Evolutionary conservation across 1,140 invertebrate genomes (phyloP).

Genomic region (Aphelenchoides besseyi): DNA sequence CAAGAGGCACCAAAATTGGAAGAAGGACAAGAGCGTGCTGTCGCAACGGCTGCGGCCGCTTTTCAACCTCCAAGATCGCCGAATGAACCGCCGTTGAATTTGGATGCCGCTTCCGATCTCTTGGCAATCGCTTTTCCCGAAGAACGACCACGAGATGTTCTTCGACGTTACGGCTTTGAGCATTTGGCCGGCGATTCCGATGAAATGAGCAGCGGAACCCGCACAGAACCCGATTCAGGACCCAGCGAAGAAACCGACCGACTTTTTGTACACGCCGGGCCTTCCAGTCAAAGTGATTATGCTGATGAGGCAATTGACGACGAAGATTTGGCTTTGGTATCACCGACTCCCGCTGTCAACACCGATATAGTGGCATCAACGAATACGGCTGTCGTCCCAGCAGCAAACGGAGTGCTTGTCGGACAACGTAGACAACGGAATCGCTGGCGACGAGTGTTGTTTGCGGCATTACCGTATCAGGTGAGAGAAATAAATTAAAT

Average conservation of each 20-base stretch:
- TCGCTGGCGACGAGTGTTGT: constrained; percentile 21
- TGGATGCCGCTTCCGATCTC: constrained; percentile 15
- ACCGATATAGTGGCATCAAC: background rate
- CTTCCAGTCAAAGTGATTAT: background rate
- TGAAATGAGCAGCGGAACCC: background rate
- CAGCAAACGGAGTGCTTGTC: background rate
- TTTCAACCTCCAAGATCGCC: background rate
- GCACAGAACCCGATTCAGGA: background rate
- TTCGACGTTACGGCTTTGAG: constrained; percentile 1
- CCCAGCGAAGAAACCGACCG: constrained; percentile 6
- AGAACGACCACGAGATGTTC: constrained; percentile 9
- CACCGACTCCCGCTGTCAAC: constrained; percentile 1
- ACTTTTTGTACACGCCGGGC: background rate
- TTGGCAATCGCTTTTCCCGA: constrained; percentile 22
- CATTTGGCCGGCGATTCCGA: constrained; percentile 12
- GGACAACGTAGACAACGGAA: background rate
- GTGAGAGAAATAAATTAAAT: background rate
- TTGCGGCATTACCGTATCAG: constrained; percentile 23
- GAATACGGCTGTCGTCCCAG: background rate
- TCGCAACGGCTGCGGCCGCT: background rate
- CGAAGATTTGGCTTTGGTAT: constrained; percentile 15
- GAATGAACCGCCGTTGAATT: constrained; percentile 1
- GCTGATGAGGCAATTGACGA: constrained; percentile 21
- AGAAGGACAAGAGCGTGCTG: background rate
- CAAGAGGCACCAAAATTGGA: background rate